Base-by-base conservation (phyloP, 2,888 invertebrate genomes). In the Lasius platythorax region DNA sequence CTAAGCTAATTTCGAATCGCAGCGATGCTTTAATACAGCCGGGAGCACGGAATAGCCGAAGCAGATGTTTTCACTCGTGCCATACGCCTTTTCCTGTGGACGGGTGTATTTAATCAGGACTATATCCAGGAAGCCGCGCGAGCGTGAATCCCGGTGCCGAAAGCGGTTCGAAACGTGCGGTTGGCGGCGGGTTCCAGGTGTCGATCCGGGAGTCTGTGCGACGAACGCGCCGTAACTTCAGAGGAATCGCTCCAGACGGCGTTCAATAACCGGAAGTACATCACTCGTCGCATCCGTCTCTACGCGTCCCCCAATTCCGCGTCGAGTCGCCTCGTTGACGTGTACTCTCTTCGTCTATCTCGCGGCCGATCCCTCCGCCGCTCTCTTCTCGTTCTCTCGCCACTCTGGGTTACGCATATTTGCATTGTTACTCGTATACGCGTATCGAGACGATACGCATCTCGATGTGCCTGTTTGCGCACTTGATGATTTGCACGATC, bases 271-370 rank as follows among this genome's bases (percentile, higher is more conserved):
- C 94, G 94, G 94, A 94, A 94, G 94, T 92, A 92, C 93, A 92
- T 94, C 93, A 93, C 93, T 94, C 93, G 93, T 91, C 94, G 92
- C 95, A 95, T 95, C 95, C 95, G 95, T 93, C 93, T 94, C 79
- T 81, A 92, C 93, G 86, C 91, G 92, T 92, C 93, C 93, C 94
- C 93, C 91, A 93, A 93, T 93, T 93, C 92, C 91, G 90, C 92
- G 91, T 93, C 92, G 92, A 88, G 87, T 87, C 87, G 84, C 64
- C 82, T 89, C 88, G 89, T 90, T 89, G 89, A 85, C 88, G 87
- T 37, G 63, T 75, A 28, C 76, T 84, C 83, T 84, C 70, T 67
- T 72, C 63, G 66, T 84, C 67, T 40, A 28, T 43, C 70, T 30
- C 81, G 64, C 73, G 61, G 40, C 67, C 40, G 40, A 53, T 58